Conservation (phyloP, 2,888 invertebrate species). For the Andrena trimmerana region DNA sequence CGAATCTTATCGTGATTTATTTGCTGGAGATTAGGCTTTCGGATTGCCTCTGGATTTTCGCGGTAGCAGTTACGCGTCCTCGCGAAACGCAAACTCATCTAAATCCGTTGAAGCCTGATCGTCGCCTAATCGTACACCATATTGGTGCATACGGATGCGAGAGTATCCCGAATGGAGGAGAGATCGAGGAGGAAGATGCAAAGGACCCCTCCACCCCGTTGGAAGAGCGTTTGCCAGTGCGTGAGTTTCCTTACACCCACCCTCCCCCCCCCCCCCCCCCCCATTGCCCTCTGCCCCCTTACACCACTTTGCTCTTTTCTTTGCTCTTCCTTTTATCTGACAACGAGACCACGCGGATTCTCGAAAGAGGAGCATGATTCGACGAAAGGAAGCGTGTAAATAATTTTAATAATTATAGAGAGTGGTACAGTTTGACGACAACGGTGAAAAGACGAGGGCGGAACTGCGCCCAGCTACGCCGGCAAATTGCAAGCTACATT, state of each 20-base stretch:
- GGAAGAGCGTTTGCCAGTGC: neutral
- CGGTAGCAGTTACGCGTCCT: neutral
- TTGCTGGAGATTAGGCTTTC: slow-evolving; percentile 28
- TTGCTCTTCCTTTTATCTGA: neutral
- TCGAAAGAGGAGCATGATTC: slow-evolving; percentile 39
- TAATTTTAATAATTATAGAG: slow-evolving; percentile 12
- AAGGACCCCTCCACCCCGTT: slow-evolving; percentile 4
- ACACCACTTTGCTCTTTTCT: neutral
- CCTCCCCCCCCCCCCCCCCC: neutral
- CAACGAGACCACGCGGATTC: neutral
- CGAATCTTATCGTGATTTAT: slow-evolving; percentile 4
- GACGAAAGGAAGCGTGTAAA: slow-evolving; percentile 23
- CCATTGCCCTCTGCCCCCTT: neutral
- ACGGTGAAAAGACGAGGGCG: neutral
- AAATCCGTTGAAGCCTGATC: slow-evolving; percentile 59
- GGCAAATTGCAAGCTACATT: slow-evolving; percentile 31
- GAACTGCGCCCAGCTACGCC: slow-evolving; percentile 19
- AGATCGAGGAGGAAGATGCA: slow-evolving; percentile 20
- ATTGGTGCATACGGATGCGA: slow-evolving; percentile 79
- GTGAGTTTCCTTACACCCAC: neutral
- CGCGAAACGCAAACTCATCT: slow-evolving; percentile 25
- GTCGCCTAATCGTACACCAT: slow-evolving; percentile 79
- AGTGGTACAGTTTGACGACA: slow-evolving; percentile 21
- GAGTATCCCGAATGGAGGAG: slow-evolving; percentile 48
- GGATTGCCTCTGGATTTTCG: slow-evolving; percentile 6